A percentile compares a stretch with the other conserved stretches of the same genome.
Evolutionary conservation across 2,888 invertebrate genomes (phyloP).

Genomic region (Theretra japonica): DNA sequence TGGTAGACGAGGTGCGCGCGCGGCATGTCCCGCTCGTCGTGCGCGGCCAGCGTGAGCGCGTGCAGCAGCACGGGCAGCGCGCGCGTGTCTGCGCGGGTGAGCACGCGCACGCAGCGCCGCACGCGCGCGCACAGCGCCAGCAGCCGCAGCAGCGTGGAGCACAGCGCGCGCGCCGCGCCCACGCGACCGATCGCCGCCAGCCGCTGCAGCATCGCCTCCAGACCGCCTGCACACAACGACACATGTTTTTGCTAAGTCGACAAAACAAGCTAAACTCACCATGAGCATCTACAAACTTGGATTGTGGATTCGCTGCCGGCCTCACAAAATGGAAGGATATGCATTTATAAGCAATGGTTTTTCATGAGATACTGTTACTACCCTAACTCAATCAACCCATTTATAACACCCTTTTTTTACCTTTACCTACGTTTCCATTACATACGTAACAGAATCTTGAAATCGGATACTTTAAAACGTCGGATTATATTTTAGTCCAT

Average conservation of each 20-base stretch:
- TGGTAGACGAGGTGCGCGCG: slow-evolving; percentile 94
- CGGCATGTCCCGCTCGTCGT: slow-evolving; percentile 86
- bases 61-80: slow-evolving; percentile 93
- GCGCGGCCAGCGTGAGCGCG: slow-evolving; percentile 89
- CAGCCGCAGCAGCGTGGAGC: slow-evolving; percentile 95
- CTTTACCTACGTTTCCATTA: no score
- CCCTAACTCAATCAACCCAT: no score
- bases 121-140: slow-evolving; percentile 96
- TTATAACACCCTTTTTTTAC: no score
- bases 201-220: slow-evolving; percentile 92
- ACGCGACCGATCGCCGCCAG: slow-evolving; percentile 94
- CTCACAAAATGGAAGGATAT: no score
- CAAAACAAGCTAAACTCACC: not conserved
- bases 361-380: no score
- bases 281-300: no score
- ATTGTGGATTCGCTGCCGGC: no score
- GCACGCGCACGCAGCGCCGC: slow-evolving; percentile 93
- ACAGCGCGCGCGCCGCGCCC: slow-evolving; percentile 93
- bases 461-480: no score
- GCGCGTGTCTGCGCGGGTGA: slow-evolving; percentile 93
- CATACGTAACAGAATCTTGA: no score
- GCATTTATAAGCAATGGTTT: no score
- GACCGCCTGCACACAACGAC: slow-evolving; percentile 72
- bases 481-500: no score
- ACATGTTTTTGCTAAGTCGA: not conserved